Conservation (phyloP, 2,797 vertebrate species). For the Hozukius guyotensis region DNA sequence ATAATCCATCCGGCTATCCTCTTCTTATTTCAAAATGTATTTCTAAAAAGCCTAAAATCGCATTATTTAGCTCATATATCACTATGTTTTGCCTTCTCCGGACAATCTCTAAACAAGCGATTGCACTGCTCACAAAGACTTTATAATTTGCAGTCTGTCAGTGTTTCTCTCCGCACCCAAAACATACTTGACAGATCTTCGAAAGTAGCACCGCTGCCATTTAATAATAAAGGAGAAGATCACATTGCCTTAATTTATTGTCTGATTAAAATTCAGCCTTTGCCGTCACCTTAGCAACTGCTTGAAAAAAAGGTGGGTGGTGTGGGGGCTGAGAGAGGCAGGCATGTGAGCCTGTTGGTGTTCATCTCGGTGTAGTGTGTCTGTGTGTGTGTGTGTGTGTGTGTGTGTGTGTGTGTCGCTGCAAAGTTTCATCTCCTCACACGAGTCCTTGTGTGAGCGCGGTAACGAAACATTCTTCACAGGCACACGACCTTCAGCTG, state of each 20-base stretch:
- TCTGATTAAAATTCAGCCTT: slow-evolving; percentile 87
- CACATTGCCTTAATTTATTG: slow-evolving; percentile 81
- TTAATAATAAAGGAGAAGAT: slow-evolving; percentile 74
- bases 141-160: slow-evolving; percentile 22
- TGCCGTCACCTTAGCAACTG: slow-evolving; percentile 87
- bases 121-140: neutral
- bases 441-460: slow-evolving; percentile 52
- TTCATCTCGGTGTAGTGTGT: slow-evolving; percentile 50
- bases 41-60: neutral
- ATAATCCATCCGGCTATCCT: slow-evolving; percentile 13
- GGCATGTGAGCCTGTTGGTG: slow-evolving; percentile 72
- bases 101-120: neutral
- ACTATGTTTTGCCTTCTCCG: neutral
- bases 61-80: neutral
- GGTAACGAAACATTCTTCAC: slow-evolving; percentile 56
- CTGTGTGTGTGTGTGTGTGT: slow-evolving; percentile 25
- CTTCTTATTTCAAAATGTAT: slow-evolving; percentile 11
- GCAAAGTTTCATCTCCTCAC: slow-evolving; percentile 67
- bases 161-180: slow-evolving; percentile 13
- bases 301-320: slow-evolving; percentile 82
- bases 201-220: slow-evolving; percentile 38
- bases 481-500: slow-evolving; percentile 62
- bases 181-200: slow-evolving; percentile 50
- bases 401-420: slow-evolving; percentile 37
- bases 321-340: slow-evolving; percentile 81